Evolutionary conservation across 2,888 invertebrate genomes (phyloP).

Genomic region (Malthinus flaveolus): DNA sequence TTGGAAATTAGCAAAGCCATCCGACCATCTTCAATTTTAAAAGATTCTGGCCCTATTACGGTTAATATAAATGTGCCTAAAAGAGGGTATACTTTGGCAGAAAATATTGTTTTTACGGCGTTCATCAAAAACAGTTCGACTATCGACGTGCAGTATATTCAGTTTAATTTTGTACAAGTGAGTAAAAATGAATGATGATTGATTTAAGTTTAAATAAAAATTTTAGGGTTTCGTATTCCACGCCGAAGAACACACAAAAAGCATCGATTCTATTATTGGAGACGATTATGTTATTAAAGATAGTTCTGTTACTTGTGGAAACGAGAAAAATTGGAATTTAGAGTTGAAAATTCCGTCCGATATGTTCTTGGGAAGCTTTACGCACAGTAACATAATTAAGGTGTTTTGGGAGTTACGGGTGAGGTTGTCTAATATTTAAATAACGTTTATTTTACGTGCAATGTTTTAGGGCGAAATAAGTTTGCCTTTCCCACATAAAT

Average conservation of each 20-base stretch:
- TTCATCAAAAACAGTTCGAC: slow-evolving; percentile 15
- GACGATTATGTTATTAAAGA: slow-evolving; percentile 20
- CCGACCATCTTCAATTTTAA: slow-evolving; percentile 12
- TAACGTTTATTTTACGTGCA: background rate
- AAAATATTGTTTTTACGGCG: slow-evolving; percentile 7
- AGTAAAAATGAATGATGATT: background rate
- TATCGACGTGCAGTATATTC: slow-evolving; percentile 15
- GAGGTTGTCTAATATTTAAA: background rate
- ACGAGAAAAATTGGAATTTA: slow-evolving; percentile 16
- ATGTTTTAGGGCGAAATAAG: slow-evolving; percentile 17
- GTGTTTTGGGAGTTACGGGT: slow-evolving; percentile 23
- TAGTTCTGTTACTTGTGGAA: slow-evolving; percentile 6
- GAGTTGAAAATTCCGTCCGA: slow-evolving; percentile 12
- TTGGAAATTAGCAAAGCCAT: slow-evolving; percentile 13
- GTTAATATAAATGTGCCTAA: slow-evolving; percentile 7
- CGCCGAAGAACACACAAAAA: slow-evolving; percentile 13
- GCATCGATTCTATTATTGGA: slow-evolving; percentile 7
- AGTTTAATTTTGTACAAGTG: slow-evolving; percentile 24
- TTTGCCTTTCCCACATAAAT: slow-evolving; percentile 13
- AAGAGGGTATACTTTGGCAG: slow-evolving; percentile 11
- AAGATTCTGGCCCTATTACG: slow-evolving; percentile 12
- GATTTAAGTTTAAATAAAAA: background rate
- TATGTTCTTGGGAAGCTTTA: slow-evolving; percentile 12
- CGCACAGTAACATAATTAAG: slow-evolving; percentile 15
- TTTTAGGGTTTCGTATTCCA: slow-evolving; percentile 20